phyloP scores from a whole-genome alignment of 2,113 vertebrate species.

The Prolemur simus region DNA sequence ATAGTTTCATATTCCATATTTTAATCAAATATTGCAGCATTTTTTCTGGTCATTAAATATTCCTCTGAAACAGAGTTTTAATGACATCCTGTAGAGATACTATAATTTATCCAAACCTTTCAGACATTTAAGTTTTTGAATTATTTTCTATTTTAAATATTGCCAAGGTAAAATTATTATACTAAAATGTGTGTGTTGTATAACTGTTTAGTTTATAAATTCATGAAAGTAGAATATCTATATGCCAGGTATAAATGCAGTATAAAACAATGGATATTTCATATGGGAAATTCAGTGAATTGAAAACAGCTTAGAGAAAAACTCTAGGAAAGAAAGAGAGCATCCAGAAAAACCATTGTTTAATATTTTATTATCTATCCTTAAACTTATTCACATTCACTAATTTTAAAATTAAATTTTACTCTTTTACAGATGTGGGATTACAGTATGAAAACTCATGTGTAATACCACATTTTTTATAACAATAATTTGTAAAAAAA shows the following conservation, averaged over 20 bases:
- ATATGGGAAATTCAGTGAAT: background rate
- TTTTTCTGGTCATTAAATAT: constrained; percentile 35
- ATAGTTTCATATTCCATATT: background rate
- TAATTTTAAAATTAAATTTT: constrained; percentile 37
- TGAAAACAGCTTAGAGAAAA: background rate
- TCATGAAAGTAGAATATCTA: background rate
- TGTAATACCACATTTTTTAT: background rate
- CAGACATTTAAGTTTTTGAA: background rate
- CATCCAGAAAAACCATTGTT: background rate
- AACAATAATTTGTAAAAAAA: background rate
- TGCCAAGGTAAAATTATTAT: constrained; percentile 5
- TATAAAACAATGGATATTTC: background rate
- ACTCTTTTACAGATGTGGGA: background rate
- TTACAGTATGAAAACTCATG: background rate
- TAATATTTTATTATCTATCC: background rate
- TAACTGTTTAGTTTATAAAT: background rate
- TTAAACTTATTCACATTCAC: background rate
- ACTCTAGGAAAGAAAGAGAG: background rate
- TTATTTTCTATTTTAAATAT: constrained; percentile 27
- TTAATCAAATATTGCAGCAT: background rate
- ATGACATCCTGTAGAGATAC: background rate
- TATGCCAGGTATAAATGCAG: background rate
- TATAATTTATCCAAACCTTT: background rate
- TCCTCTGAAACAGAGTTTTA: background rate
- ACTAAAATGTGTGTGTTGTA: background rate